Evolutionary conservation across 2,113 vertebrate species (phyloP).

Genomic region (Aphelocoma coerulescens): DNA sequence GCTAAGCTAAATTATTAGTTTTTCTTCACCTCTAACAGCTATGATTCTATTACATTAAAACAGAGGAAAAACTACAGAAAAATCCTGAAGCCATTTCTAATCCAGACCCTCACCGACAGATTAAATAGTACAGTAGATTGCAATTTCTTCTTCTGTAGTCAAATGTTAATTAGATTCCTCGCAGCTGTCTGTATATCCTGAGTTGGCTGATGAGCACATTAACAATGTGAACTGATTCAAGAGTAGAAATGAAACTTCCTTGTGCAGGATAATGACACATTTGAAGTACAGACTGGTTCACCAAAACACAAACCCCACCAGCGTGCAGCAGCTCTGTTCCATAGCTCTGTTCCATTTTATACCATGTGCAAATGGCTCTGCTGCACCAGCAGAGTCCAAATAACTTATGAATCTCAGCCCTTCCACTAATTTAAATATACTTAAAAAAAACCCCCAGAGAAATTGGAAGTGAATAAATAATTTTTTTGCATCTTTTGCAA

Average conservation of each 20-base stretch:
- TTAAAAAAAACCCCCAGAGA: background rate
- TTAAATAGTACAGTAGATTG: conserved; percentile 22
- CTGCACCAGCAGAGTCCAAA: background rate
- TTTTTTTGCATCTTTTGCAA: background rate
- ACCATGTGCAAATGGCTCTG: background rate
- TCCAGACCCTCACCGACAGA: background rate
- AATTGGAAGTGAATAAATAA: background rate
- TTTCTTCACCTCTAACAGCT: background rate
- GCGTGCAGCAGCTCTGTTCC: background rate
- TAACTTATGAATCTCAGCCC: fast-evolving
- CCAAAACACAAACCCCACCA: background rate
- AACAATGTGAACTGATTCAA: conserved; percentile 45
- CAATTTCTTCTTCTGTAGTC: conserved; percentile 44
- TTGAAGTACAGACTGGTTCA: background rate
- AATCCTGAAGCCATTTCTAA: conserved; percentile 18
- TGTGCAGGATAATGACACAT: conserved; percentile 2
- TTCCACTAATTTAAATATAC: background rate
- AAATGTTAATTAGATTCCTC: conserved; percentile 53
- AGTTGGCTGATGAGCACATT: conserved; percentile 3
- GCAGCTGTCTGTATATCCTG: conserved; percentile 37
- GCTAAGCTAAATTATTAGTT: background rate
- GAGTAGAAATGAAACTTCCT: background rate
- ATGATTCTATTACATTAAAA: background rate
- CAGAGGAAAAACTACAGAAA: background rate
- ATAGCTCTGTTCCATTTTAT: background rate